Conservation (phyloP, 2,888 invertebrate genomes). For the Criorhina ranunculi region DNA sequence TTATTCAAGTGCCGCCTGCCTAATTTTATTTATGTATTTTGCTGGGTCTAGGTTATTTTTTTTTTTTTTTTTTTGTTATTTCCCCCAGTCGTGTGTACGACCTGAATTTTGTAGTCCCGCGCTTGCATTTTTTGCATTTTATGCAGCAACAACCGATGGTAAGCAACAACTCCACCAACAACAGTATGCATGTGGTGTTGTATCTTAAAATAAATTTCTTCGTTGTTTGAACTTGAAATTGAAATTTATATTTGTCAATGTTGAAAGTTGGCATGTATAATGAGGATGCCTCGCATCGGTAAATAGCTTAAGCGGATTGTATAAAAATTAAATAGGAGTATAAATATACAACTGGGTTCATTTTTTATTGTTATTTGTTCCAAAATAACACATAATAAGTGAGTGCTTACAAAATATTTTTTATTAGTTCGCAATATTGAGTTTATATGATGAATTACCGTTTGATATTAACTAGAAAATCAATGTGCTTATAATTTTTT, state of each 20-base stretch:
- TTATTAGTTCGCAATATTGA: not conserved
- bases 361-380: not conserved
- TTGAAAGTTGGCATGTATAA: slow-evolving; percentile 47
- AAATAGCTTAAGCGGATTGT: slow-evolving; percentile 32
- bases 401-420: slow-evolving; percentile 7
- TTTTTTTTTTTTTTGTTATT: slow-evolving; percentile 20
- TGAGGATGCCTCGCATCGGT: slow-evolving; percentile 42
- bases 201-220: slow-evolving; percentile 69
- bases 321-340: slow-evolving; percentile 16
- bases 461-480: not conserved
- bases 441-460: not conserved
- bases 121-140: slow-evolving; percentile 45
- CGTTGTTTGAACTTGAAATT: slow-evolving; percentile 72
- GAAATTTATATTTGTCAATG: slow-evolving; percentile 58
- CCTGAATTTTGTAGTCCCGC: slow-evolving; percentile 59
- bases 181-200: slow-evolving; percentile 28
- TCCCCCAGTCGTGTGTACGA: slow-evolving; percentile 40
- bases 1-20: slow-evolving; percentile 49
- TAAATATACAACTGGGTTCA: not conserved
- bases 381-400: not conserved
- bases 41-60: slow-evolving; percentile 1
- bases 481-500: slow-evolving; percentile 31
- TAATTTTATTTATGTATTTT: slow-evolving; percentile 22
- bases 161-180: slow-evolving; percentile 42
- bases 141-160: slow-evolving; percentile 29